Evolutionary conservation across 2,797 vertebrate species (phyloP).

Genomic region (Notoglanidium macrostoma): DNA sequence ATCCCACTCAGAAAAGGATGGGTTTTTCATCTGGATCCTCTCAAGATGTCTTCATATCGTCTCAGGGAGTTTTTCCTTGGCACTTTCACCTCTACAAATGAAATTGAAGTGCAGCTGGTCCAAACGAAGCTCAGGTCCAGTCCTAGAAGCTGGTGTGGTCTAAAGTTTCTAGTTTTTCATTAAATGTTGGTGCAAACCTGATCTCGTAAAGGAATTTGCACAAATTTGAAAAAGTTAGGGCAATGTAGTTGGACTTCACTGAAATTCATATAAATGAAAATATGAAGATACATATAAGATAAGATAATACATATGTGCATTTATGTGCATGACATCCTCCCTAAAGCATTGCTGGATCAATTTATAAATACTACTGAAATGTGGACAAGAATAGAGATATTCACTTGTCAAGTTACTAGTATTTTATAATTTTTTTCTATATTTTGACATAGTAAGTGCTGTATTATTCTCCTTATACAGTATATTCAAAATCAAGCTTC

Average conservation of each 20-base stretch:
- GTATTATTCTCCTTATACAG: not conserved
- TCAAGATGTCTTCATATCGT: not conserved
- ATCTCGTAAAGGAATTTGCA: not conserved
- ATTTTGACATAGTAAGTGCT: not conserved
- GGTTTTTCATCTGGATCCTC: not conserved
- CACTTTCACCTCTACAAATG: not conserved
- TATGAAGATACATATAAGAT: not conserved
- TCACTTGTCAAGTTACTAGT: not conserved
- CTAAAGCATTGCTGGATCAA: not conserved
- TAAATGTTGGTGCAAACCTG: not conserved
- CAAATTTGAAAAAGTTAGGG: not conserved
- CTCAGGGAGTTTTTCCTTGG: not conserved
- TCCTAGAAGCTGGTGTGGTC: not conserved
- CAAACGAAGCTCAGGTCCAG: not conserved
- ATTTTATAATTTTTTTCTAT: not conserved
- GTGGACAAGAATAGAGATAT: not conserved
- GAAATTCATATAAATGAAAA: not conserved
- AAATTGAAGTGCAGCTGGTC: not conserved
- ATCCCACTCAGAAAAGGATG: not conserved
- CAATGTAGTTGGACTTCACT: not conserved
- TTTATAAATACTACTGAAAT: not conserved
- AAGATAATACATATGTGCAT: not conserved
- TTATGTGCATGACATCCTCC: not conserved
- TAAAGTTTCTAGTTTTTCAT: not conserved
- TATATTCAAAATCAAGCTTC: not conserved